These are phyloP conservation scores for Thamnophis elegans DNA, from an alignment of 2,797 vertebrate genomes.

Conservation along the genomic window DNA sequence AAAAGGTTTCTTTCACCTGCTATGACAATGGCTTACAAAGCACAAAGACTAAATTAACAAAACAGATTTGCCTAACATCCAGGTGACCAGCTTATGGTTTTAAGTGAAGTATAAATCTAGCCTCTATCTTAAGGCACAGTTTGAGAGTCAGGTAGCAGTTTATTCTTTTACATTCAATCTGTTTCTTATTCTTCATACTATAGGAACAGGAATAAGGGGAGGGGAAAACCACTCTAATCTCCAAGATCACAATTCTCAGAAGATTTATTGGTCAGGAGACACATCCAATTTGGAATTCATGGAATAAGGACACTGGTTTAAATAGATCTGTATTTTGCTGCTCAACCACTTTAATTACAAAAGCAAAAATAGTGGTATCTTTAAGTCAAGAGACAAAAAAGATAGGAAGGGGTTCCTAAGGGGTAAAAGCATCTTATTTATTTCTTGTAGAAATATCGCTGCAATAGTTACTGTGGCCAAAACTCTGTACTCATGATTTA, in stretches of 20 bases:
- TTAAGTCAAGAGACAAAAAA: neutral
- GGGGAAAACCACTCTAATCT: neutral
- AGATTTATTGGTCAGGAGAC: neutral
- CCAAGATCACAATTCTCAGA: neutral
- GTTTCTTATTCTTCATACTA: neutral
- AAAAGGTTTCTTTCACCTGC: neutral
- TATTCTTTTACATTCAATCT: neutral
- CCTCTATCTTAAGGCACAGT: neutral
- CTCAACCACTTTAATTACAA: neutral
- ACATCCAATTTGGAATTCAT: neutral
- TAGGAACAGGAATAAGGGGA: neutral
- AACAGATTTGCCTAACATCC: neutral
- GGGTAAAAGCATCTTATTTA: neutral
- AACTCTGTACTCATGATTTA: neutral
- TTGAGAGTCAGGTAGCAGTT: neutral
- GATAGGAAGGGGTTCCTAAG: neutral
- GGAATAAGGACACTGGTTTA: neutral
- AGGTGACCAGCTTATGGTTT: neutral
- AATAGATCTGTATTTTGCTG: neutral
- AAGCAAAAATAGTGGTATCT: neutral
- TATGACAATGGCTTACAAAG: neutral
- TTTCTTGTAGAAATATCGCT: neutral
- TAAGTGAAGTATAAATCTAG: neutral
- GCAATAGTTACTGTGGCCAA: neutral
- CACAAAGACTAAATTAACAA: neutral